A percentile compares a stretch with the other conserved stretches of the same genome.
These are phyloP conservation scores for Drepanosiphum platanoidis DNA, from an alignment of 2,888 invertebrate genomes.

Conservation along the genomic window DNA sequence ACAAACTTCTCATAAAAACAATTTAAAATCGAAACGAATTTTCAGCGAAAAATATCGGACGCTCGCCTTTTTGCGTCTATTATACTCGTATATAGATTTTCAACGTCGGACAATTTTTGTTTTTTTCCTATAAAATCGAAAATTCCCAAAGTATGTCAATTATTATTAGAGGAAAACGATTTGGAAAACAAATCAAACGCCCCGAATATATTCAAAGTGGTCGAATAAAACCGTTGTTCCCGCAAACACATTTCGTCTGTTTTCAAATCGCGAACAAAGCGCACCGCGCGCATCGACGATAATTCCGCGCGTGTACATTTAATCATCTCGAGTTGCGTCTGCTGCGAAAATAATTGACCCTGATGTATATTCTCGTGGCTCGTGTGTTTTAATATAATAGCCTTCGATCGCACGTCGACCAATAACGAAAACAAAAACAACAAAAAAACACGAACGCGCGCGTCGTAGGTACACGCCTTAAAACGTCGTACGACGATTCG, in stretches of 20 bases:
- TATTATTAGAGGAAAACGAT: too few relatives aligned
- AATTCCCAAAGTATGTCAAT: too few relatives aligned
- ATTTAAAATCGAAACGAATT: too few relatives aligned
- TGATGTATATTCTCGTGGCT: background rate
- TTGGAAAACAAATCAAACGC: too few relatives aligned
- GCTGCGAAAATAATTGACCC: constrained; percentile 42
- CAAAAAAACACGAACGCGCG: background rate
- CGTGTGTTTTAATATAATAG: constrained; percentile 10
- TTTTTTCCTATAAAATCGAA: too few relatives aligned
- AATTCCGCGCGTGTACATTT: background rate
- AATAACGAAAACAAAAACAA: background rate
- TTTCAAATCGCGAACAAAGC: background rate
- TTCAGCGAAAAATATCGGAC: too few relatives aligned
- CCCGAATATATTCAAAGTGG: too few relatives aligned
- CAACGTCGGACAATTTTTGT: too few relatives aligned
- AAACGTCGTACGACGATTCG: background rate
- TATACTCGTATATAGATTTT: too few relatives aligned
- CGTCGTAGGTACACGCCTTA: background rate
- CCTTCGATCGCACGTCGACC: background rate
- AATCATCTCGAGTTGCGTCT: background rate
- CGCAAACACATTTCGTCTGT: background rate
- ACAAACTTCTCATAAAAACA: too few relatives aligned
- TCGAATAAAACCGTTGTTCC: background rate
- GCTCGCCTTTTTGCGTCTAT: too few relatives aligned
- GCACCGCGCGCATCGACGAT: too few relatives aligned